phyloP scores from a whole-genome alignment of 2,888 invertebrate species.

The Ctenicera cuprea region DNA sequence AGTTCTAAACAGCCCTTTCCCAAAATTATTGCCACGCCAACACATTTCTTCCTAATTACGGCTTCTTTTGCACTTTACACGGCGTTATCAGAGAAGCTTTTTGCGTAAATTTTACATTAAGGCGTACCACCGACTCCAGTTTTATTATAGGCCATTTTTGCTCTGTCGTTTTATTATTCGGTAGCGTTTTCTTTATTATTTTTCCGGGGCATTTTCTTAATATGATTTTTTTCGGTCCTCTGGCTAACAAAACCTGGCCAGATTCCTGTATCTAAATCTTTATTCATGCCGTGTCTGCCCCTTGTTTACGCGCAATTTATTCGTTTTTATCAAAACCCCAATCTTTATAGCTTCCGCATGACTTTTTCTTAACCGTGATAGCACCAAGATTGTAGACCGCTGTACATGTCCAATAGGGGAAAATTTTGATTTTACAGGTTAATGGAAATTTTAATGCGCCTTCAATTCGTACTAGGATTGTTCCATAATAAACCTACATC shows the following conservation, averaged over 20 bases:
- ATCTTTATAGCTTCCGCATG: constrained; percentile 58
- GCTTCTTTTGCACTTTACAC: constrained; percentile 31
- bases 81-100: constrained; percentile 34
- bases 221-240: constrained; percentile 31
- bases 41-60: constrained; percentile 37
- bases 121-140: constrained; percentile 9
- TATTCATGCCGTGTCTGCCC: constrained; percentile 44
- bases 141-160: constrained; percentile 27
- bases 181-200: constrained; percentile 12
- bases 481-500: too few relatives aligned
- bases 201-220: constrained; percentile 17
- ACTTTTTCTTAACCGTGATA: constrained; percentile 53
- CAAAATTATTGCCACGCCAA: constrained; percentile 19
- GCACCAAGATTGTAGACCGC: constrained; percentile 41
- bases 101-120: constrained; percentile 38
- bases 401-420: too few relatives aligned
- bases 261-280: constrained; percentile 35
- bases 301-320: constrained; percentile 57
- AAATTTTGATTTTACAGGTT: too few relatives aligned
- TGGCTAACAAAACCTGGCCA: constrained; percentile 7
- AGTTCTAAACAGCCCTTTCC: constrained; percentile 19
- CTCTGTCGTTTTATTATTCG: constrained; percentile 24
- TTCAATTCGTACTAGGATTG: too few relatives aligned
- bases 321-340: constrained; percentile 54
- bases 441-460: constrained; percentile 36